Conservation (phyloP, 1,140 invertebrate species). For the Bombyx mori region DNA sequence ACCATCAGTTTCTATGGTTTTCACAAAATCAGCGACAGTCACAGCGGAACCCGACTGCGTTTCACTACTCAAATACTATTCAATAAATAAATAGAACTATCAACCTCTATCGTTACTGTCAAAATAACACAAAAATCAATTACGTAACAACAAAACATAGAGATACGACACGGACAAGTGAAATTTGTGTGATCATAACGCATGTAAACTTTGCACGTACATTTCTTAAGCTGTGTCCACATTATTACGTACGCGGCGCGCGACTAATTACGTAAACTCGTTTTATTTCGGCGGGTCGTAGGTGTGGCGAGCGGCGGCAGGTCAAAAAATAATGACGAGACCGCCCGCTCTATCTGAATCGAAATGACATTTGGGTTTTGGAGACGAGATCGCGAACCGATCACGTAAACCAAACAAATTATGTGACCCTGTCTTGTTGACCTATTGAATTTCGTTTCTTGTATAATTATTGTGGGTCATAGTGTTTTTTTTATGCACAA, state of each 20-base stretch:
- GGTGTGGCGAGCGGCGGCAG: constrained; percentile 18
- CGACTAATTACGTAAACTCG: constrained; percentile 28
- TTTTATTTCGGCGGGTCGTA: constrained; percentile 18
- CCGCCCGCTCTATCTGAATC: constrained; percentile 16
- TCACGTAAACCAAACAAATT: constrained; percentile 1
- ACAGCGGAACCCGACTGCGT: no score
- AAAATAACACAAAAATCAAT: neutral
- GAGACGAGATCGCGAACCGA: constrained; percentile 5
- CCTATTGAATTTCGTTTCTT: no score
- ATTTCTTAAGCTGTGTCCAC: constrained; percentile 14
- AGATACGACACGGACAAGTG: constrained; percentile 11
- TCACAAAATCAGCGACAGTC: no score
- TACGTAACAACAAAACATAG: constrained; percentile 3
- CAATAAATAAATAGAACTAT: no score
- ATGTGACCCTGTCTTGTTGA: constrained; percentile 1
- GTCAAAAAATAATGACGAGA: constrained; percentile 30
- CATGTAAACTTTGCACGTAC: constrained; percentile 9
- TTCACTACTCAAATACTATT: no score
- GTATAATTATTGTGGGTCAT: no score
- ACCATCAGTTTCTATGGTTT: no score
- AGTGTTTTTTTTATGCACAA: no score
- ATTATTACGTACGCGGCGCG: constrained; percentile 10
- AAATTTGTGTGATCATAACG: constrained; percentile 8
- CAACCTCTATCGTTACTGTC: neutral
- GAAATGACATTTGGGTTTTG: constrained; percentile 28